Percentiles rank a stretch among this genome's conserved stretches.
phyloP scores from a whole-genome alignment of 2,797 vertebrate genomes.

The Trematomus bernacchii region DNA sequence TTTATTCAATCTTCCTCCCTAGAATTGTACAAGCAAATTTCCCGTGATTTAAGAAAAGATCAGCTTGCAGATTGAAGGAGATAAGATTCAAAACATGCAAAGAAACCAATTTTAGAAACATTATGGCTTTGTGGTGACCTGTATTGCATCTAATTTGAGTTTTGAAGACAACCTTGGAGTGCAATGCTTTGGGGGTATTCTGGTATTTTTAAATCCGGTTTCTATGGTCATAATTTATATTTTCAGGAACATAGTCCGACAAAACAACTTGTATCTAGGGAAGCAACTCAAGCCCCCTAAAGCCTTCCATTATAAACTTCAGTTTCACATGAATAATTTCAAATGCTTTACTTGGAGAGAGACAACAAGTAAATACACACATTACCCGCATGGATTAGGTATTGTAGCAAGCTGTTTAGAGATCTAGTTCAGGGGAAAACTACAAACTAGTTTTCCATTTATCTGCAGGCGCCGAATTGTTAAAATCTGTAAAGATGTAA shows the following conservation, averaged over 20 bases:
- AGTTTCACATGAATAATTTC: conserved; percentile 4
- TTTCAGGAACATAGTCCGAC: neutral
- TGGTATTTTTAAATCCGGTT: neutral
- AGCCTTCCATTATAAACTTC: conserved; percentile 9
- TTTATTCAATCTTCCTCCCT: conserved; percentile 62
- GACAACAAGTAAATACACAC: neutral
- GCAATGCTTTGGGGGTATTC: neutral
- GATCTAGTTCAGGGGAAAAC: neutral
- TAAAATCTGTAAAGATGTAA: too few relatives aligned
- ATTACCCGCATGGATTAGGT: conserved; percentile 1
- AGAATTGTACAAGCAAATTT: conserved; percentile 45
- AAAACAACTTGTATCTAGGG: conserved; percentile 4
- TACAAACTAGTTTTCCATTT: neutral
- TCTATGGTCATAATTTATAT: conserved; percentile 17
- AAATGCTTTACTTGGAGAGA: neutral
- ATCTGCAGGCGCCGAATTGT: neutral
- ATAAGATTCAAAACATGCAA: conserved; percentile 26
- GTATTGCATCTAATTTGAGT: conserved; percentile 34
- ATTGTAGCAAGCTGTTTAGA: neutral
- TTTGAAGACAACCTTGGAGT: conserved; percentile 41
- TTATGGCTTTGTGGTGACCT: conserved; percentile 19
- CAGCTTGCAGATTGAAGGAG: conserved; percentile 51
- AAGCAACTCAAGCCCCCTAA: neutral
- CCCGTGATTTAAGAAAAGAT: conserved; percentile 49
- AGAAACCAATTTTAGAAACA: conserved; percentile 44